Percentiles rank a stretch among this genome's conserved stretches.
These are phyloP conservation scores for Uropsilus gracilis DNA, from an alignment of 2,113 vertebrate genomes.

Conservation along the genomic window DNA sequence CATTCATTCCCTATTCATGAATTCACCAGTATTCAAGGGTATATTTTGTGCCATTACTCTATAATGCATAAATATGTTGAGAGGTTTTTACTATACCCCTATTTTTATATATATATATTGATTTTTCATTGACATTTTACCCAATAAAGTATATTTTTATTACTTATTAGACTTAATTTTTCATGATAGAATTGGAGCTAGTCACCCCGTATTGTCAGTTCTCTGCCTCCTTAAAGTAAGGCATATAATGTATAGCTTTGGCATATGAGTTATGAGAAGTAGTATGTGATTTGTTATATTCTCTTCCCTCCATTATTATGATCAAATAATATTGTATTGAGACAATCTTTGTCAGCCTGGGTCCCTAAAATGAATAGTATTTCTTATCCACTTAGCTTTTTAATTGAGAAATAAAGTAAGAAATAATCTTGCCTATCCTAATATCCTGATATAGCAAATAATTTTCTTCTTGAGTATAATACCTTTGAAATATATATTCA, in stretches of 20 bases:
- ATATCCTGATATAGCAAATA: neutral
- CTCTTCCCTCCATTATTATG: neutral
- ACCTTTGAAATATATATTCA: slow-evolving; percentile 18
- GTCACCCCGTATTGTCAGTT: neutral
- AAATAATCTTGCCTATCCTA: neutral
- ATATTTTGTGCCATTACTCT: neutral
- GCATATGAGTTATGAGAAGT: neutral
- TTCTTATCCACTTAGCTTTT: neutral
- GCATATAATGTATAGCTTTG: neutral
- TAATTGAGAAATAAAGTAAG: too few species aligned
- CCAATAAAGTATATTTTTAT: neutral
- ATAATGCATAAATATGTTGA: neutral
- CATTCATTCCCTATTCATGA: slow-evolving; percentile 5
- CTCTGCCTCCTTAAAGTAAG: neutral
- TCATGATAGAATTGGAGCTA: neutral
- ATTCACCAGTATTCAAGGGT: neutral
- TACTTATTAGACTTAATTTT: neutral
- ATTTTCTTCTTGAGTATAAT: slow-evolving; percentile 34
- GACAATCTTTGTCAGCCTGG: neutral
- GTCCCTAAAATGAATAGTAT: neutral
- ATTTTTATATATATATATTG: neutral
- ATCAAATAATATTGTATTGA: neutral
- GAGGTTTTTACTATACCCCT: neutral
- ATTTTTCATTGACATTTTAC: slow-evolving; percentile 17
- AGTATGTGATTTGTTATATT: neutral